Conservation (phyloP, 2,888 invertebrate genomes). For the Synanthedon andrenaeformis region DNA sequence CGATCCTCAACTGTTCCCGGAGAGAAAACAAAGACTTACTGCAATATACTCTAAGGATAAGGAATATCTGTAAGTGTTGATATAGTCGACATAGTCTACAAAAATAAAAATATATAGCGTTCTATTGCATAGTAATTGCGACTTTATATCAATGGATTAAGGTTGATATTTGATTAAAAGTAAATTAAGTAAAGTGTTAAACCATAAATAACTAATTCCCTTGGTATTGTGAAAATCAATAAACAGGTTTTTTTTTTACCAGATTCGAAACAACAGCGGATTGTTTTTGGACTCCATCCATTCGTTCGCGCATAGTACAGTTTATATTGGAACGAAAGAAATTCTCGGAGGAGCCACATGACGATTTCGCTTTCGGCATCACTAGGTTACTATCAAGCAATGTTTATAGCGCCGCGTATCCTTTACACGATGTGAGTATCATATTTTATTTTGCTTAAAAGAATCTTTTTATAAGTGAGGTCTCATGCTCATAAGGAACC, state of each 20-base stretch:
- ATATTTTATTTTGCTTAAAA: background rate
- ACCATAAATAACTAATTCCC: too few species aligned
- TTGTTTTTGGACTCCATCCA: conserved; percentile 88
- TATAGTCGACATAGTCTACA: too few species aligned
- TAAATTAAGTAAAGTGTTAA: too few species aligned
- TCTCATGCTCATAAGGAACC: background rate
- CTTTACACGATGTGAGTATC: conserved; percentile 84
- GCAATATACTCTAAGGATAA: conserved; percentile 92
- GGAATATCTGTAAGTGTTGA: conserved; percentile 84
- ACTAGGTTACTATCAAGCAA: conserved; percentile 79
- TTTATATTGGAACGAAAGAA: conserved; percentile 91
- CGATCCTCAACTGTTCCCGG: conserved; percentile 80
- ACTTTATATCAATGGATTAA: background rate
- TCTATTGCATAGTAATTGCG: background rate
- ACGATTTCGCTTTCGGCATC: conserved; percentile 87
- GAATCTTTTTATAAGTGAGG: background rate
- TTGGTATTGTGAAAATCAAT: too few species aligned
- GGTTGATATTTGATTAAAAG: too few species aligned
- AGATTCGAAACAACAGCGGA: conserved; percentile 87
- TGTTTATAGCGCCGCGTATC: conserved; percentile 85
- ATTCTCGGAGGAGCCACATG: conserved; percentile 74
- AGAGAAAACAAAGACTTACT: conserved; percentile 82
- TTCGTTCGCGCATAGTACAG: conserved; percentile 89
- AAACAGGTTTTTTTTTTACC: conserved; percentile 2
- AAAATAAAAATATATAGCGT: background rate